phyloP scores from a whole-genome alignment of 2,113 vertebrate species.

The Epinephelus lanceolatus region DNA sequence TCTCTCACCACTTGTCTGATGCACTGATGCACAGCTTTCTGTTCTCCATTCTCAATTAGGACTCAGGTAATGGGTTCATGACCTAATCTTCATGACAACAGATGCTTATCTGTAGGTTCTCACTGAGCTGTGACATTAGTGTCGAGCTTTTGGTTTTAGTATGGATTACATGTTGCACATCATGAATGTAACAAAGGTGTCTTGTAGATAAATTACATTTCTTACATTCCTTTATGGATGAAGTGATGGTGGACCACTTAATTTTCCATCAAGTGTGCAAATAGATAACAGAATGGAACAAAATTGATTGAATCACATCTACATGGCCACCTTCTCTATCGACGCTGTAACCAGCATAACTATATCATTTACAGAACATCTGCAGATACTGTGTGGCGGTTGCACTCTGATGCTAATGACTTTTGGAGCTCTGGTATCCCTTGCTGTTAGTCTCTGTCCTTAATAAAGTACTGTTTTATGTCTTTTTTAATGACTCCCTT shows the following conservation, averaged over 20 bases:
- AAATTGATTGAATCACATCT: not conserved
- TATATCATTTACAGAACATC: constrained; percentile 31
- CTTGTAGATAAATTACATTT: not conserved
- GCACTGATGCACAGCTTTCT: not conserved
- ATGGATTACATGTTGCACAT: constrained; percentile 1
- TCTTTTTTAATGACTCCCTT: constrained; percentile 19
- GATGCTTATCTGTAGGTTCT: constrained; percentile 44
- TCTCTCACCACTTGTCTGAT: not conserved
- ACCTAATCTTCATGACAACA: constrained; percentile 41
- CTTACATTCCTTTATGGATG: not conserved
- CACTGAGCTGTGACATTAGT: constrained; percentile 14
- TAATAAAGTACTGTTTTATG: constrained; percentile 5
- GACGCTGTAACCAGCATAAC: constrained; percentile 1
- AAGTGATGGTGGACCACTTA: not conserved
- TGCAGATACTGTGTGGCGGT: not conserved
- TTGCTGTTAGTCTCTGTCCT: constrained; percentile 14
- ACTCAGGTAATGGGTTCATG: constrained; percentile 55
- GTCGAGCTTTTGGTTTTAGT: constrained; percentile 5
- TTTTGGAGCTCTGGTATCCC: constrained; percentile 12
- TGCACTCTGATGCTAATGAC: constrained; percentile 23
- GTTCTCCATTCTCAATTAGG: constrained; percentile 29
- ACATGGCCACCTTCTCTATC: not conserved
- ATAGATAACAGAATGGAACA: not conserved
- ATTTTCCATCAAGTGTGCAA: not conserved
- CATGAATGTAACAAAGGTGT: not conserved